Evolutionary conservation across 2,888 invertebrate genomes (phyloP).

Genomic region (Phortica okadai): DNA sequence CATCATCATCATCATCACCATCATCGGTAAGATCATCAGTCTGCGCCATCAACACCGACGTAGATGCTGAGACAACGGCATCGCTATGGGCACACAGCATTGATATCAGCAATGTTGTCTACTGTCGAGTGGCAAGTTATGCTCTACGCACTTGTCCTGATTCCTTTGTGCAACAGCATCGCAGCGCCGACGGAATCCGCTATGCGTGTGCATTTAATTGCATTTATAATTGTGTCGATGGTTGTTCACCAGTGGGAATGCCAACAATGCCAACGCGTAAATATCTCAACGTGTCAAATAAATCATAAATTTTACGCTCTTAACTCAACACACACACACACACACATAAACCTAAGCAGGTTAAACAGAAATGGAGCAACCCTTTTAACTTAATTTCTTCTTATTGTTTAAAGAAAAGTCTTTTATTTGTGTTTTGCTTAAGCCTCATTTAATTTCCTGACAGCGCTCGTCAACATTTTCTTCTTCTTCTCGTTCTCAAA

Average conservation of each 20-base stretch:
- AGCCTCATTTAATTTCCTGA: background rate
- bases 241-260: background rate
- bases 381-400: background rate
- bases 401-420: background rate
- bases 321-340: background rate
- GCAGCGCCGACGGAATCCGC: background rate
- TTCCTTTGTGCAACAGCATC: conserved; percentile 2
- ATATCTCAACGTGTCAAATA: background rate
- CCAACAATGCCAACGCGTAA: background rate
- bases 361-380: background rate
- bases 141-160: conserved; percentile 17
- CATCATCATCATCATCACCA: background rate
- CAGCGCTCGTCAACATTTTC: no score
- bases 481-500: background rate
- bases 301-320: background rate
- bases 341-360: background rate
- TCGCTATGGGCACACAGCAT: background rate
- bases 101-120: background rate
- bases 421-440: background rate
- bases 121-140: conserved; percentile 16
- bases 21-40: background rate
- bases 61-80: background rate
- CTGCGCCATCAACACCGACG: background rate
- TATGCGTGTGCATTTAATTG: conserved; percentile 11
- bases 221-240: conserved; percentile 3